A percentile compares a stretch with the other conserved stretches of the same genome.
These are phyloP conservation scores for Hemicrepidius hirtus DNA, from an alignment of 2,888 invertebrate species.

Conservation along the genomic window DNA sequence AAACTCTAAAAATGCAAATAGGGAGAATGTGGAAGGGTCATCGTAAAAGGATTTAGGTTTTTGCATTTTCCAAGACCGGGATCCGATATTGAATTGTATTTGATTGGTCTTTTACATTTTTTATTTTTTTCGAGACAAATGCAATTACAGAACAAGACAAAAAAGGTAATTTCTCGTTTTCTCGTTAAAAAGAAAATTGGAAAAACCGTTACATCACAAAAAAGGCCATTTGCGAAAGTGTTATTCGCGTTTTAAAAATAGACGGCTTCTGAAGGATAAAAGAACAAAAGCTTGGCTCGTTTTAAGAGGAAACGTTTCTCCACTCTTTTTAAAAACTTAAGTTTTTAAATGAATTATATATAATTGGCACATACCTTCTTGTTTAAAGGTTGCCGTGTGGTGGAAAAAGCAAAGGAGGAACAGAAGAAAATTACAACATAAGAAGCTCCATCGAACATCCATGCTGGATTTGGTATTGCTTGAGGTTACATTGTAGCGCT, in stretches of 20 bases:
- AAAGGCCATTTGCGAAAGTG: slow-evolving; percentile 47
- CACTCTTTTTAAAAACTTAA: not conserved
- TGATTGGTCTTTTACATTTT: slow-evolving; percentile 49
- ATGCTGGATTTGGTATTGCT: slow-evolving; percentile 65
- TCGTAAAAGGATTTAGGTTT: slow-evolving; percentile 51
- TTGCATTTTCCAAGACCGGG: slow-evolving; percentile 44
- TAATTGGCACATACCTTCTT: slow-evolving; percentile 65
- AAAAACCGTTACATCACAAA: slow-evolving; percentile 47
- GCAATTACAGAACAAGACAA: slow-evolving; percentile 45
- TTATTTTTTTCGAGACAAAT: slow-evolving; percentile 44
- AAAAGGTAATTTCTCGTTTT: slow-evolving; percentile 48
- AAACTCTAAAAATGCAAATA: slow-evolving; percentile 50
- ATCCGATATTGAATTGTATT: slow-evolving; percentile 50
- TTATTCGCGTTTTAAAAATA: slow-evolving; percentile 43
- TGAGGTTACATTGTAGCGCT: slow-evolving; percentile 68
- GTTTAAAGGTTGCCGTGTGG: slow-evolving; percentile 68
- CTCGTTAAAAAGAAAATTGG: slow-evolving; percentile 48
- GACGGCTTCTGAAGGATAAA: slow-evolving; percentile 35
- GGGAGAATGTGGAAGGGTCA: slow-evolving; percentile 47
- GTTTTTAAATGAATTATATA: slow-evolving; percentile 3
- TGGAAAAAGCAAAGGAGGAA: slow-evolving; percentile 66
- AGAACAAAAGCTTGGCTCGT: slow-evolving; percentile 37
- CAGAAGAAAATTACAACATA: slow-evolving; percentile 65
- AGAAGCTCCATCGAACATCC: slow-evolving; percentile 70
- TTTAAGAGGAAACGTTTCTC: slow-evolving; percentile 46